Base-by-base conservation (phyloP, 2,888 invertebrate species). In the Lissocephala sabroskyi region DNA sequence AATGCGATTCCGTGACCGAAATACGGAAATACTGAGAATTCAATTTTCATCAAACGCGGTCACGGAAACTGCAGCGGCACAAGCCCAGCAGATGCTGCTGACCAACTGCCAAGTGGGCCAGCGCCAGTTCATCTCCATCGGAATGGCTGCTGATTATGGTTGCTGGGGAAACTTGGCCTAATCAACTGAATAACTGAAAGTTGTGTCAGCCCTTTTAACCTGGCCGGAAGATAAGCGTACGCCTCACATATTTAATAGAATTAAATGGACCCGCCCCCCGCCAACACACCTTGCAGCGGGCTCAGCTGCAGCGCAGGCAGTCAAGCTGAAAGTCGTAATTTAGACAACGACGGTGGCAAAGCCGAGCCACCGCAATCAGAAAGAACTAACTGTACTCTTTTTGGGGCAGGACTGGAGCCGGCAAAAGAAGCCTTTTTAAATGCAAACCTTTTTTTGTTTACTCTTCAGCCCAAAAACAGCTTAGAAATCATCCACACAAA, bases 1-100 rank as follows among this genome's bases (percentile, higher is more conserved):
- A 57, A 54, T 47, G 41, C 42, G 45, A 45, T 59, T 61, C 59
- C 61, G 61, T 61, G 61, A 61, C 61, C 56, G 45, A 59, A 61
- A 59, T 61, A 56, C 56, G 42, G 49, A 56, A 54, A 59, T 61
- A 56, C 56, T 40, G 49, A 56, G 52, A 59, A 61, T 61, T 61
- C 59, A 61, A 61, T 61, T 61, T 50, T 16, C 30, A n/a, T n/a
- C 29, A 14, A 16, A 16, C 16, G 17, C 18, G 19, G 43, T 13
- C 36, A 37, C 30, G 29, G 11, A 29, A 41, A 13, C 32, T 42
- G 30, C 41, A 23, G 29, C 11, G 3, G 26, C 11, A 28, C 23
- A 32, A 36, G 17, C 10, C 14, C 36, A 4, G 6, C 6, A 18
- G 7, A 23, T 23, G n/a, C n/a, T n/a, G n/a, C n/a, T n/a, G n/a